These are phyloP conservation scores for Orthonyx spaldingii DNA, from an alignment of 2,113 vertebrate genomes.

Conservation along the genomic window DNA sequence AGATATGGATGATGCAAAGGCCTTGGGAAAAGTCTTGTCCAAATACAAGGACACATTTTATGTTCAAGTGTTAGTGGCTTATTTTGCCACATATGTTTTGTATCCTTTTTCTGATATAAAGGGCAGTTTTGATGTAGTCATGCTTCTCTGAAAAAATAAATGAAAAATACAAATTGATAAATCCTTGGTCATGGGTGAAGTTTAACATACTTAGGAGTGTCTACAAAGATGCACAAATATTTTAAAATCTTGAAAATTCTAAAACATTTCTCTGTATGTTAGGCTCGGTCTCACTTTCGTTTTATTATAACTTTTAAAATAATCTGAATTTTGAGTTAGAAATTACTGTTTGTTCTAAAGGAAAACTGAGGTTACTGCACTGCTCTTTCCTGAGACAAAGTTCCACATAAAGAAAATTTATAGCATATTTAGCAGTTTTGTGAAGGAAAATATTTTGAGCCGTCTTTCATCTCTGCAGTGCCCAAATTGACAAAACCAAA, in stretches of 20 bases:
- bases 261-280: neutral
- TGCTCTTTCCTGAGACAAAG: neutral
- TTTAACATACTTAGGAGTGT: neutral
- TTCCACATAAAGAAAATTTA: neutral
- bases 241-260: neutral
- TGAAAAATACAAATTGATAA: neutral
- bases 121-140: neutral
- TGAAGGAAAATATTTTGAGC: neutral
- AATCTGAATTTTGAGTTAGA: neutral
- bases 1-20: constrained; percentile 99
- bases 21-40: constrained; percentile 93
- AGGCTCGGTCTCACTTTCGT: neutral
- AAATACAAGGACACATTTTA: constrained; percentile 99
- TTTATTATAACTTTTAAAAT: neutral
- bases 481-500: neutral
- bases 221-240: neutral
- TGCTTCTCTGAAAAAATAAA: neutral
- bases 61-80: constrained; percentile 93
- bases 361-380: neutral
- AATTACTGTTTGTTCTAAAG: neutral
- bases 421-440: neutral
- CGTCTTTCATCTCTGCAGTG: neutral
- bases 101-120: constrained; percentile 84
- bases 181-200: neutral
- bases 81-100: constrained; percentile 97